Base-by-base conservation (phyloP, 2,113 vertebrate species). In the Microtus montanus region DNA sequence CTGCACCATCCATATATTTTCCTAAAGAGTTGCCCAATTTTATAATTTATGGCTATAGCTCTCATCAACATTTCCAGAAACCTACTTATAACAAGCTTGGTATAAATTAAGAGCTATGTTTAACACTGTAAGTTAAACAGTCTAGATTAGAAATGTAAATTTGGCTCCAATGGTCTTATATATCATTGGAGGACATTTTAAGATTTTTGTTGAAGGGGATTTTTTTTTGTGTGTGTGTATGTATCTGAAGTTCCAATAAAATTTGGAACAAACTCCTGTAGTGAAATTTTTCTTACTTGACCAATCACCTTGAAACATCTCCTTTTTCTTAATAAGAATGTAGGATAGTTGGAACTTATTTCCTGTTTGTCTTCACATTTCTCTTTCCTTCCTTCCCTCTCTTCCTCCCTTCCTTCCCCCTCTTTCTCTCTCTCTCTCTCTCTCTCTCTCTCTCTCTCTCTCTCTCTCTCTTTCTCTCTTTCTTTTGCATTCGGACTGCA, bases 261-360 rank as follows among this genome's bases (percentile, higher is more conserved):
- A 77, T 63, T 83, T 41, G 0, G 14, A 58, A 30, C 52, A 7
- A 38, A 9, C 24, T 5, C 7, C 71, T 63, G 0, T 63, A 54
- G 1, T 1, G 15, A 83, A 6, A 0, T 33, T 77, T 74, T 71
- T 19, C 2, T 0, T 54, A 5, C 0, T 10, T 85, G 26, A 85
- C 38, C 15, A 4, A 33, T 7, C 2, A 47, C 4, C 2, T 3
- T 49, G 14, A 79, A 63, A 19, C 58, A 78, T 58, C 19, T 79
- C 35, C 77, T 14, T 70, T 73, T n/a, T 41, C 49, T 61, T 84
- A 74, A 78, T 30, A 93, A 10, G 15, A 85, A 64, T 83, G 15
- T 5, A 41, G 14, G 7, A 17, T 41, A 82, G 12, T 24, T 52
- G 47, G 14, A 91, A 68, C 64, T 89, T 82, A 78, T 26, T 91